phyloP scores from a whole-genome alignment of 2,888 invertebrate species.

The Cryptops parisi region DNA sequence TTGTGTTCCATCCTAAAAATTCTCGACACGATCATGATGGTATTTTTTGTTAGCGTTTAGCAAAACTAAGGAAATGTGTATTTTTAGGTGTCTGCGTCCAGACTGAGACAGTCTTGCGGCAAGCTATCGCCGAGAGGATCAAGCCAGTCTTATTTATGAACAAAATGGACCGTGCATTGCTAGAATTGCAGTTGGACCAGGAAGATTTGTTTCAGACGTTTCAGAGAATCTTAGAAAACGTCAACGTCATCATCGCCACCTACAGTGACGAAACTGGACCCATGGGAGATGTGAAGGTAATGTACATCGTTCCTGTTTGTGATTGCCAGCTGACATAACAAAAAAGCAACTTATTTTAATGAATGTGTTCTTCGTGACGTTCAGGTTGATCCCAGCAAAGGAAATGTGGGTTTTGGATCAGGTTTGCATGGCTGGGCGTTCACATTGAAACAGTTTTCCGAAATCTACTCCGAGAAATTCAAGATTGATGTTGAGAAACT shows the following conservation, averaged over 20 bases:
- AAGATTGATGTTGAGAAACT: slow-evolving; percentile 92
- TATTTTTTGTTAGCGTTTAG: too few relatives aligned
- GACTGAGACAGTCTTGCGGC: slow-evolving; percentile 98
- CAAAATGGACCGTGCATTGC: slow-evolving; percentile 99
- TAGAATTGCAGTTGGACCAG: slow-evolving; percentile 89
- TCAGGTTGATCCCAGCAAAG: slow-evolving; percentile 85
- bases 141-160: slow-evolving; percentile 99
- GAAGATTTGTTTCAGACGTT: slow-evolving; percentile 98
- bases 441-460: slow-evolving; percentile 97
- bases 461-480: slow-evolving; percentile 98
- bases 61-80: too few relatives aligned
- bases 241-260: slow-evolving; percentile 99
- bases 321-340: neutral
- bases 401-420: slow-evolving; percentile 98
- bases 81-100: slow-evolving; percentile 93
- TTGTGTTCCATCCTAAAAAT: too few relatives aligned
- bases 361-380: neutral
- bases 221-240: slow-evolving; percentile 98
- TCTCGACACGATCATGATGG: too few relatives aligned
- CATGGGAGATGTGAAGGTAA: slow-evolving; percentile 95
- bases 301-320: neutral
- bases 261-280: slow-evolving; percentile 96
- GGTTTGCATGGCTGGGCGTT: slow-evolving; percentile 99
- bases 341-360: neutral
- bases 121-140: slow-evolving; percentile 98